Evolutionary conservation across 2,888 invertebrate genomes (phyloP), one percentile per base, ranked within the genome.

Genomic region (Athetis lepigone): DNA sequence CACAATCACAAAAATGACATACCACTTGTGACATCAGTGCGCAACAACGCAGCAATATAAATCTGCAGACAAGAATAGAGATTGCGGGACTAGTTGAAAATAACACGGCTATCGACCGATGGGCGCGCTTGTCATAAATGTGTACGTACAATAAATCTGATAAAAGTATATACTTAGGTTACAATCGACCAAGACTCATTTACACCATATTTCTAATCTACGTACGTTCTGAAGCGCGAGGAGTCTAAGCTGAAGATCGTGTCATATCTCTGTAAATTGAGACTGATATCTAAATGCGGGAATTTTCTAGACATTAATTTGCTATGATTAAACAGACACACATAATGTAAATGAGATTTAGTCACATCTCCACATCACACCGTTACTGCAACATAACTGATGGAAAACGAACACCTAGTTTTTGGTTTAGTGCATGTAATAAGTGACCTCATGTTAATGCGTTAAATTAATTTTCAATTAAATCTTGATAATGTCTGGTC

Each of bases 311-410:
- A 68, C 58, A 71, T 62, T 54, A 51, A 72, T 77, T 74, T 62
- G 60, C 73, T 77, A 79, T 73, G 58, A 71, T 65, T 78, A 77
- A 52, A 79, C 57, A 74, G 80, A 78, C 69, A 78, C 61, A 77
- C 77, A 77, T 79, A 76, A 78, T 78, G 78, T 78, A 79, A 78
- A 78, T 78, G 78, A 79, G 80, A 71, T 78, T 78, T 79, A 79
- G 75, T 80, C 78, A 79, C 56, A 36, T 51, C 51, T 67, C 63
- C 39, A 63, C 64, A 40, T 55, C 62, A 62, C 43, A 56, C 57
- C 67, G 33, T 56, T 40, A 64, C 73, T 76, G 78, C 74, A 76
- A 70, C 70, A 50, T 68, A 47, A 60, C 54, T 45, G 23, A 36
- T 37, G 27, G 23, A 27, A 43, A 33, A 11, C 56, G 58, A 69